Evolutionary conservation across 2,797 vertebrate species (phyloP).

Genomic region (Coregonus sp.): DNA sequence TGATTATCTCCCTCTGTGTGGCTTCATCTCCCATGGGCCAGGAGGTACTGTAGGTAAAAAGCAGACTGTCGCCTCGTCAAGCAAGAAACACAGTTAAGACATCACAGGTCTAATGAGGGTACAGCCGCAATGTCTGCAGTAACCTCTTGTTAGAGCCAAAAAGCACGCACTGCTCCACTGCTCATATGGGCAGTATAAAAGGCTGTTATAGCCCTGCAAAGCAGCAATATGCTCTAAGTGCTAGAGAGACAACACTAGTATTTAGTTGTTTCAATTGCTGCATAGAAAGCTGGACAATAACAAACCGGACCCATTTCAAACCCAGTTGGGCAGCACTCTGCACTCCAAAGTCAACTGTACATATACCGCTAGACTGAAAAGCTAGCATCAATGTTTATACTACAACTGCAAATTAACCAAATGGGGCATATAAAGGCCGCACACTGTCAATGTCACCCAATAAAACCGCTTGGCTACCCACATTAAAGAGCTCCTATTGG

Average conservation of each 20-base stretch:
- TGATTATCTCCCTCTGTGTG: background rate
- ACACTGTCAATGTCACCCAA: background rate
- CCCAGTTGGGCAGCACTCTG: background rate
- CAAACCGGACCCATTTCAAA: background rate
- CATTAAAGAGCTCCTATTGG: background rate
- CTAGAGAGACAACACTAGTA: background rate
- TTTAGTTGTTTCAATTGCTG: background rate
- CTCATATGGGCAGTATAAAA: no score
- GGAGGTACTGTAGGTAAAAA: constrained; percentile 22
- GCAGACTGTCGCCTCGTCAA: constrained; percentile 18
- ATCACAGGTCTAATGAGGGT: constrained; percentile 39
- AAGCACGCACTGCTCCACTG: background rate
- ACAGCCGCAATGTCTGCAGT: constrained; percentile 27
- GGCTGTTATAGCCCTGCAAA: background rate
- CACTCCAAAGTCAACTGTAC: background rate
- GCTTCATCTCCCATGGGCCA: constrained; percentile 29
- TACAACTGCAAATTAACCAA: background rate
- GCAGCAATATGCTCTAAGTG: background rate
- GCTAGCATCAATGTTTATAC: background rate
- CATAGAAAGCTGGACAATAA: background rate
- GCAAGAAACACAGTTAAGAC: constrained; percentile 34
- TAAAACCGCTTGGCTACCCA: background rate
- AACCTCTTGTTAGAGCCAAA: background rate
- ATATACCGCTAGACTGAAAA: background rate
- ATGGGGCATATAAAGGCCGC: background rate